phyloP scores from a whole-genome alignment of 2,888 invertebrate genomes.

The Embidobia sp. region DNA sequence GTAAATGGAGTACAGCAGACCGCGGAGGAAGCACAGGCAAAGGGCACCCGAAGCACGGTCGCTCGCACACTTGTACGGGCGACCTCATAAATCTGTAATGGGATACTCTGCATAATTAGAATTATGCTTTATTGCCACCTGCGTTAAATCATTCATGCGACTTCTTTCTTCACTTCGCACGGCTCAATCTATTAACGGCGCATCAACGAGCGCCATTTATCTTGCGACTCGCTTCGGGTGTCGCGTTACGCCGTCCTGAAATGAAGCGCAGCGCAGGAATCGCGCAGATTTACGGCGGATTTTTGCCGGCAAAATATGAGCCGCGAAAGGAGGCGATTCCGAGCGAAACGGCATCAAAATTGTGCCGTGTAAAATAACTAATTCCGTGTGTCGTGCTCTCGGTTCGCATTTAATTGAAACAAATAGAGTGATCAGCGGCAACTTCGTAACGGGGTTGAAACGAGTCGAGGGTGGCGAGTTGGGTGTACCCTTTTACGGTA shows the following conservation, averaged over 20 bases:
- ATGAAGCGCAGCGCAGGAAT: too few relatives aligned
- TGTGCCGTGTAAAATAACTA: slow-evolving; percentile 43
- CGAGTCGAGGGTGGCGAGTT: slow-evolving; percentile 66
- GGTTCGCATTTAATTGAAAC: slow-evolving; percentile 77
- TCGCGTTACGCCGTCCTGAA: background rate
- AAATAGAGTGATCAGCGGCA: slow-evolving; percentile 78
- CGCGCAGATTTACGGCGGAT: too few relatives aligned
- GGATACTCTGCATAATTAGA: slow-evolving; percentile 78
- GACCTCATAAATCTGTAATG: slow-evolving; percentile 79
- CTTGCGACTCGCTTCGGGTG: background rate
- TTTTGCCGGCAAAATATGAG: too few relatives aligned
- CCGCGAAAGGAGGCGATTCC: too few relatives aligned
- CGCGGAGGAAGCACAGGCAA: slow-evolving; percentile 66
- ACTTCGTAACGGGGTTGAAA: slow-evolving; percentile 61
- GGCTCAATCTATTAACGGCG: slow-evolving; percentile 43
- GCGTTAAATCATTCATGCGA: slow-evolving; percentile 71
- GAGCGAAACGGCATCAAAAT: background rate
- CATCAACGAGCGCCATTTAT: slow-evolving; percentile 21
- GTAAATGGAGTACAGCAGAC: slow-evolving; percentile 75
- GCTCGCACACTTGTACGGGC: slow-evolving; percentile 69
- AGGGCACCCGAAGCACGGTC: slow-evolving; percentile 60
- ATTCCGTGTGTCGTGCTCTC: slow-evolving; percentile 31
- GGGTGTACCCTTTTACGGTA: slow-evolving; percentile 78
- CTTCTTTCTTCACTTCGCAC: slow-evolving; percentile 64
- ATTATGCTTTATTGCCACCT: slow-evolving; percentile 72